Percentiles rank a stretch among this genome's conserved stretches.
These are phyloP conservation scores for Anhinga anhinga DNA, from an alignment of 2,113 vertebrate genomes.

Conservation along the genomic window DNA sequence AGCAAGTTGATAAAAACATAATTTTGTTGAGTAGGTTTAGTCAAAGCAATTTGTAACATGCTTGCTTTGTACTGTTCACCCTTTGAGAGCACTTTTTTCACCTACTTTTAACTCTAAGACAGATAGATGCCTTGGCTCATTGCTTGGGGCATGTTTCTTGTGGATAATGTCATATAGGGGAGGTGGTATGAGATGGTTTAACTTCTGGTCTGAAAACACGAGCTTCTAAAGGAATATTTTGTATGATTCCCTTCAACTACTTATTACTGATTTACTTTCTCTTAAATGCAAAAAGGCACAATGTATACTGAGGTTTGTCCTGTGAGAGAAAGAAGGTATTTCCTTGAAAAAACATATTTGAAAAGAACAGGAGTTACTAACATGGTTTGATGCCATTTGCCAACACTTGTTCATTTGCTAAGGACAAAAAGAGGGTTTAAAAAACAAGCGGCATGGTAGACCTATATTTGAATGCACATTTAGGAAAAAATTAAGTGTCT, in stretches of 20 bases:
- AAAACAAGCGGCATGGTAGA: neutral
- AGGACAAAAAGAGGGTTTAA: neutral
- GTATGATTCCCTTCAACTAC: neutral
- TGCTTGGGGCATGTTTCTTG: neutral
- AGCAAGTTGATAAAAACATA: neutral
- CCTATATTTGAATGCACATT: neutral
- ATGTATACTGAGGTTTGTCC: neutral
- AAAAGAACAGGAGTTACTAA: neutral
- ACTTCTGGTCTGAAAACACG: neutral
- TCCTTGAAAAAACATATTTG: neutral
- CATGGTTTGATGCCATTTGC: neutral
- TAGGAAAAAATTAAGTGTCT: neutral
- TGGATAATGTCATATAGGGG: neutral
- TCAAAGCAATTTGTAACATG: neutral
- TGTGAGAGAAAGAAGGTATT: neutral
- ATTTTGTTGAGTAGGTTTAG: neutral
- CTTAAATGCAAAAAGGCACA: neutral
- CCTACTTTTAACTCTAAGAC: neutral
- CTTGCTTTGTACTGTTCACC: neutral
- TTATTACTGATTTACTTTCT: neutral
- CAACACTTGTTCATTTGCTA: neutral
- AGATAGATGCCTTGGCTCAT: neutral
- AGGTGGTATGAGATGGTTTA: neutral
- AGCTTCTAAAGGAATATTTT: neutral
- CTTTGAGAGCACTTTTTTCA: fast-evolving